Evolutionary conservation across 2,888 invertebrate species (phyloP).

Genomic region (Synergus umbraculus): DNA sequence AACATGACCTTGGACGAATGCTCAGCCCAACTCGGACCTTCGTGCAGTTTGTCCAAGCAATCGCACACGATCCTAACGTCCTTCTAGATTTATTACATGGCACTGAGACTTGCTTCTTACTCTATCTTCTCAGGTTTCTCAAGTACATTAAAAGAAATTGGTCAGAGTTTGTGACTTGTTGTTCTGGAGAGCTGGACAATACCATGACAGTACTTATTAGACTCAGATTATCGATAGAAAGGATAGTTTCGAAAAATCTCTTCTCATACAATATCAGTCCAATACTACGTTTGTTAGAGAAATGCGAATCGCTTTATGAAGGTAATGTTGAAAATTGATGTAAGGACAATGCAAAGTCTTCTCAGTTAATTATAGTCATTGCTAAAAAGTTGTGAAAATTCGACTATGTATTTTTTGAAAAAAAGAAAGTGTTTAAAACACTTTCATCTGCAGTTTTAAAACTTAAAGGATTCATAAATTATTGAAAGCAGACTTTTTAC

Average conservation of each 20-base stretch:
- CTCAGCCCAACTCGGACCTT: constrained; percentile 92
- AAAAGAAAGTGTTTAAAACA: not conserved
- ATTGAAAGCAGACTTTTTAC: not conserved
- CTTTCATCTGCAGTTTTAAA: not conserved
- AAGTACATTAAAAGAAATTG: constrained; percentile 91
- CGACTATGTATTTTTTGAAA: not conserved
- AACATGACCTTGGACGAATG: constrained; percentile 88
- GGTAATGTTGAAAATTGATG: constrained; percentile 88
- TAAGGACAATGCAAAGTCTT: constrained; percentile 36
- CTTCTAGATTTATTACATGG: constrained; percentile 91
- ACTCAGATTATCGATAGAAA: constrained; percentile 88
- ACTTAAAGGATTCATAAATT: not conserved
- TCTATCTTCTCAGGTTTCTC: constrained; percentile 90
- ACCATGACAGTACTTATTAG: constrained; percentile 91
- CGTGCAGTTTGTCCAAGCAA: constrained; percentile 90
- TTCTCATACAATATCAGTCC: constrained; percentile 96
- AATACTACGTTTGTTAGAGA: constrained; percentile 88
- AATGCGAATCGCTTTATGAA: constrained; percentile 91
- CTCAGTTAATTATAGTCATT: not conserved
- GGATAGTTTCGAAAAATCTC: constrained; percentile 88
- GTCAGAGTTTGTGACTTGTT: constrained; percentile 89
- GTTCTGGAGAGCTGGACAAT: constrained; percentile 86
- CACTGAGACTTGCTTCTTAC: constrained; percentile 93
- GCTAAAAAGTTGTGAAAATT: not conserved
- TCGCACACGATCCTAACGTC: constrained; percentile 89